Evolutionary conservation across 2,797 vertebrate genomes (phyloP).

Genomic region (Peromyscus nudipes): DNA sequence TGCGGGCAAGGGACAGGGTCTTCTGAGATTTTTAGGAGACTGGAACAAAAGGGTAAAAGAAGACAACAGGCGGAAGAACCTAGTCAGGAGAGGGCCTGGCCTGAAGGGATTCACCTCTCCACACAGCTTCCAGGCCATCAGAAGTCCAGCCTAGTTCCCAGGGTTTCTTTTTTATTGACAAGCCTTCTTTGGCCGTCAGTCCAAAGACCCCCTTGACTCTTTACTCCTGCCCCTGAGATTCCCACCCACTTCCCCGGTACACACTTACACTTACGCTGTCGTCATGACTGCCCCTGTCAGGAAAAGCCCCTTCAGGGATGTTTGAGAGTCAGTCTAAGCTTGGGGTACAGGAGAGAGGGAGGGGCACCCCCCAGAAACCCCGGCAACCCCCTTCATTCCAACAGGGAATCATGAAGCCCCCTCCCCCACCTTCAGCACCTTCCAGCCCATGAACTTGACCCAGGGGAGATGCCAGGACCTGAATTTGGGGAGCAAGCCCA

Average conservation of each 20-base stretch:
- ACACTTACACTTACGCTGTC: not conserved
- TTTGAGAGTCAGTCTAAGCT: not conserved
- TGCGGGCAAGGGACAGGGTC: not conserved
- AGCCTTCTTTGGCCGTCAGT: not conserved
- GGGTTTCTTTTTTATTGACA: not conserved
- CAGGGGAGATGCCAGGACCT: not conserved
- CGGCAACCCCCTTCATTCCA: not conserved
- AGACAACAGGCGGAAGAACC: not conserved
- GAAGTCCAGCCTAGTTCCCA: not conserved
- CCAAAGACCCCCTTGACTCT: not conserved
- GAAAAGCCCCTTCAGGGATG: not conserved
- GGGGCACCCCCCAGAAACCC: not conserved
- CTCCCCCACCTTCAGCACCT: constrained; percentile 65
- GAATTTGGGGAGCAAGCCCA: not conserved
- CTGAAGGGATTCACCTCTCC: not conserved
- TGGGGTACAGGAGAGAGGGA: not conserved
- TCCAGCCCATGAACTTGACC: constrained; percentile 8
- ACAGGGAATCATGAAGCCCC: constrained; percentile 52
- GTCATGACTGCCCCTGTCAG: not conserved
- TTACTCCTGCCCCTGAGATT: not conserved
- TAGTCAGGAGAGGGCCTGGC: not conserved
- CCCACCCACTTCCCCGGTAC: too few species aligned
- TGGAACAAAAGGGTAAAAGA: not conserved
- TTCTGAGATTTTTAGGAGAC: not conserved
- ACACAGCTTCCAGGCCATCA: not conserved